Evolutionary conservation across 2,888 invertebrate species (phyloP), one percentile per base, ranked within the genome.

Genomic region (Anarsia innoxiella): DNA sequence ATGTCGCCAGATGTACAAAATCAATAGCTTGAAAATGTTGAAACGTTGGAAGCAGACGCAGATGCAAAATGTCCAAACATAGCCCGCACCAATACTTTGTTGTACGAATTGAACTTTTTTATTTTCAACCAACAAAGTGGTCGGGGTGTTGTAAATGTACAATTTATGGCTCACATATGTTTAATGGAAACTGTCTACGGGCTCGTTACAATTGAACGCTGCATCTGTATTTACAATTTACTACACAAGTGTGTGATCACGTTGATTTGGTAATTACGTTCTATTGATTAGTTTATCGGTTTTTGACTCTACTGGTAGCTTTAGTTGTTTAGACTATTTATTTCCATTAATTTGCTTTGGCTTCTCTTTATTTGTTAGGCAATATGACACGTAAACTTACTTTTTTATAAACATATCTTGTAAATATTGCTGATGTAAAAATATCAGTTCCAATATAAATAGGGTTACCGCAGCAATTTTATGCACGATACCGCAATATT

Each of bases 101-200:
- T 60, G 56, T 65, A 55, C 59, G 62, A 70, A 71, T 69, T 63
- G 66, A 69, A 72, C 70, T 75, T 75, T n/a, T 74, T 78, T 74
- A 75, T 76, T 69, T 65, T 63, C 60, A 59, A 53, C 58, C 60
- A 59, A 68, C 72, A 69, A 67, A 69, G 66, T 73, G 64, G 61
- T 56, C 50, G 60, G 62, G 58, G 59, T 56, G 62, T 52, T 62
- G 64, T 73, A 64, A 69, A 71, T 68, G 64, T 66, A 55, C 60
- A 74, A 77, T 76, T 75, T 75, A 76, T 70, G 51, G 65, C 56
- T 64, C 61, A 56, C 63, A 63, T 63, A 61, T 60, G 63, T 66
- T 70, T 71, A 66, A 68, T 69, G 71, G 72, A 70, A 74, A 66
- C 60, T 62, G 63, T 62, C 57, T 59, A 61, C 56, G 45, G 49